Evolutionary conservation across 2,797 vertebrate species (phyloP).

Genomic region (Valencia hispanica): DNA sequence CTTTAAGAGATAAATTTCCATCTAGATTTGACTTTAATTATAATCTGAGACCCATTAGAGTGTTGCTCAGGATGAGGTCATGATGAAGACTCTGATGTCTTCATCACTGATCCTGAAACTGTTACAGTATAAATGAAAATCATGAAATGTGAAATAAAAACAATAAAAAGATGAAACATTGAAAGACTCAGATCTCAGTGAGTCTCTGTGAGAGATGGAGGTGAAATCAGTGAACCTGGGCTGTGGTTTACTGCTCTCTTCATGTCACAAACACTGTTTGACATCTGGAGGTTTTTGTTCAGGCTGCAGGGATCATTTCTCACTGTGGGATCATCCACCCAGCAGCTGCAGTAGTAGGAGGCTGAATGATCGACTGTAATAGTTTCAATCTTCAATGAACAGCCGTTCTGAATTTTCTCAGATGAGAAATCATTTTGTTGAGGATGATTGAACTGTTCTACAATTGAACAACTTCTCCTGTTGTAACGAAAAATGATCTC

Average conservation of each 20-base stretch:
- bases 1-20: too few relatives aligned
- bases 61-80: too few relatives aligned
- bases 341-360: constrained; percentile 2
- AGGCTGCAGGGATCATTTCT: constrained; percentile 1
- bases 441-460: neutral
- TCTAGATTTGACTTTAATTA: too few relatives aligned
- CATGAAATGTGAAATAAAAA: too few relatives aligned
- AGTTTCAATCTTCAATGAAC: neutral
- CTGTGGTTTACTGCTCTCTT: neutral
- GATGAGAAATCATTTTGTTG: constrained; percentile 12
- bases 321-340: too few relatives aligned
- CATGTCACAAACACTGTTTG: neutral
- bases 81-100: too few relatives aligned
- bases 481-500: accelerated
- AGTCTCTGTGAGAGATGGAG: too few relatives aligned
- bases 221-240: neutral
- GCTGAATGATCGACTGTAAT: constrained; percentile 23
- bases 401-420: neutral
- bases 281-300: constrained; percentile 15
- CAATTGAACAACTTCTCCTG: accelerated
- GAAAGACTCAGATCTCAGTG: too few relatives aligned
- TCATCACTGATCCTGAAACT: too few relatives aligned
- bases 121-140: too few relatives aligned
- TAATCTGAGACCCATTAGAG: too few relatives aligned
- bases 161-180: too few relatives aligned